Percentiles rank a stretch among this genome's conserved stretches.
Evolutionary conservation across 2,797 vertebrate species (phyloP).

Genomic region (Galago senegalensis): DNA sequence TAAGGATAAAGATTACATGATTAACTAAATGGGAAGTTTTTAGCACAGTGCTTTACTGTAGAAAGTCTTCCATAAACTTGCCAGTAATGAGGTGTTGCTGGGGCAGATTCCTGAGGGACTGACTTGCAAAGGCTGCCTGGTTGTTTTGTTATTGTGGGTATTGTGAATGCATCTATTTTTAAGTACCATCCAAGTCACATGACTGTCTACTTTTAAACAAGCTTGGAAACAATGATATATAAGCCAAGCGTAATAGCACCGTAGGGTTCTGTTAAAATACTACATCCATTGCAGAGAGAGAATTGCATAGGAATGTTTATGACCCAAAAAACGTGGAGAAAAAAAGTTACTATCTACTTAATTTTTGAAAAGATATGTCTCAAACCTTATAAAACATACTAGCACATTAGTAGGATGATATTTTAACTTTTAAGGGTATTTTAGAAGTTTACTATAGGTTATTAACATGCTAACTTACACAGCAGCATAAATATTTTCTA

Average conservation of each 20-base stretch:
- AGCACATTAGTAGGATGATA: neutral
- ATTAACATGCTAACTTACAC: neutral
- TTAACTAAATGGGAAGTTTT: neutral
- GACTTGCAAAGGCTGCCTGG: too few relatives aligned
- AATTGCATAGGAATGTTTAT: neutral
- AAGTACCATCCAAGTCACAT: neutral
- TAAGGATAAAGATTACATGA: neutral
- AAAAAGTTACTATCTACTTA: neutral
- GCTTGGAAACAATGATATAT: neutral
- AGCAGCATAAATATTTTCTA: neutral
- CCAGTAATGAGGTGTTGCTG: neutral
- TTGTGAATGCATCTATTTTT: neutral
- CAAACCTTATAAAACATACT: neutral
- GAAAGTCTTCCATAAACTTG: neutral
- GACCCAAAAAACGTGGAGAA: neutral
- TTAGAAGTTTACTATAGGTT: neutral
- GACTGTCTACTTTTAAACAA: neutral
- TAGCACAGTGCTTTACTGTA: neutral
- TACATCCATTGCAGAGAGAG: neutral
- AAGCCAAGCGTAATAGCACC: neutral
- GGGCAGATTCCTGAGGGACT: neutral
- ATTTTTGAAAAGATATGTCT: neutral
- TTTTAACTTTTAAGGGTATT: neutral
- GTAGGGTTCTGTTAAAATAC: neutral
- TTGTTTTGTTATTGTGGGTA: neutral